These are phyloP conservation scores for Cotesia vestalis DNA, from an alignment of 1,140 invertebrate genomes.

Conservation along the genomic window DNA sequence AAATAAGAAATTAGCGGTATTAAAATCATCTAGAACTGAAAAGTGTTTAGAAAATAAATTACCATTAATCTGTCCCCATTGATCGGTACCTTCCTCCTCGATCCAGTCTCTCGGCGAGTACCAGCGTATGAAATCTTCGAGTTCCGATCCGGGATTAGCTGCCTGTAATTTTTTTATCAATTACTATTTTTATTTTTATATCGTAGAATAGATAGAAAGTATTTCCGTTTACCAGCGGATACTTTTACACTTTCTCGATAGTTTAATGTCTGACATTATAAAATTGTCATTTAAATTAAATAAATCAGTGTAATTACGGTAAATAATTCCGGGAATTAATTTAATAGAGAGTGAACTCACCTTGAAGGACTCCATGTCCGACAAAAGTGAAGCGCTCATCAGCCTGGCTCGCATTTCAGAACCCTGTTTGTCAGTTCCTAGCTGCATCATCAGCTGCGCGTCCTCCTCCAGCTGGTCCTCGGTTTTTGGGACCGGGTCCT, in stretches of 20 bases:
- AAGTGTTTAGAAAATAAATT: conserved; percentile 20
- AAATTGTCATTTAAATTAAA: background rate
- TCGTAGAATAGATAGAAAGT: conserved; percentile 1
- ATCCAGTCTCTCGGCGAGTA: conserved; percentile 97
- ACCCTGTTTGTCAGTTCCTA: conserved; percentile 85
- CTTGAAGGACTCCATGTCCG: conserved; percentile 99
- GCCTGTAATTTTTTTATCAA: conserved; percentile 68
- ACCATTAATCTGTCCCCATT: conserved; percentile 66
- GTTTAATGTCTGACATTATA: background rate
- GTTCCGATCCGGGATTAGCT: conserved; percentile 89
- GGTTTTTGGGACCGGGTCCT: conserved; percentile 95
- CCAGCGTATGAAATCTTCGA: conserved; percentile 98
- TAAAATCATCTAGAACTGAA: background rate
- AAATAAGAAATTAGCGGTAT: conserved; percentile 3
- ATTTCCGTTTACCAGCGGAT: background rate
- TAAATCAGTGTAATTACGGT: background rate
- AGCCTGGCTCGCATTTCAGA: conserved; percentile 87
- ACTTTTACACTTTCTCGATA: conserved; percentile 1
- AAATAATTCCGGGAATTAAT: background rate
- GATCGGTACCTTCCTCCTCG: conserved; percentile 68
- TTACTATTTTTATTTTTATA: conserved; percentile 26
- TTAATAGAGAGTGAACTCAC: conserved; percentile 53
- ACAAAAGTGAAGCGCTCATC: conserved; percentile 94
- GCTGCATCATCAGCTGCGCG: conserved; percentile 84
- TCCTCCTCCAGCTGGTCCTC: conserved; percentile 96